Evolutionary conservation across 2,113 vertebrate species (phyloP).

Genomic region (Lasiurus cinereus): DNA sequence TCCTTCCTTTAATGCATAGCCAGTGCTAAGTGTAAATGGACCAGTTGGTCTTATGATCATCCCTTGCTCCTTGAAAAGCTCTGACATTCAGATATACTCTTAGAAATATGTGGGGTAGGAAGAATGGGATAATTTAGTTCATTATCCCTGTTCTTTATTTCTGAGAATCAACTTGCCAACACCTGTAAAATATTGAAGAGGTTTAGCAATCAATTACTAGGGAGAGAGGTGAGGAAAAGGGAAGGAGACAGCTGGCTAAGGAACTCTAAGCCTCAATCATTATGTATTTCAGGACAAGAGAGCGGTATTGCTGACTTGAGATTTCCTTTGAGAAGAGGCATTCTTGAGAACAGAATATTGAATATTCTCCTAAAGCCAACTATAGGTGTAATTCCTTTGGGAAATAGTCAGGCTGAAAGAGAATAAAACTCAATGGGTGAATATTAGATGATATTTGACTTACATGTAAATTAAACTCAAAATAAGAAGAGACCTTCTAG

Average conservation of each 20-base stretch:
- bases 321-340: slow-evolving; percentile 58
- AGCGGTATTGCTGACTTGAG: slow-evolving; percentile 25
- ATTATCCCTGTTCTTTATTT: slow-evolving; percentile 69
- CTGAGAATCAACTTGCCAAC: slow-evolving; percentile 71
- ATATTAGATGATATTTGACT: slow-evolving; percentile 46
- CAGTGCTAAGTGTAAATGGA: slow-evolving; percentile 64
- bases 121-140: not conserved
- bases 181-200: slow-evolving; percentile 60
- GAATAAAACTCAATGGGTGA: slow-evolving; percentile 36
- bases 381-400: slow-evolving; percentile 25
- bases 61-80: slow-evolving; percentile 76
- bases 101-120: slow-evolving; percentile 62
- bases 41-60: slow-evolving; percentile 72
- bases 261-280: slow-evolving; percentile 71
- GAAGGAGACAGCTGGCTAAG: slow-evolving; percentile 50
- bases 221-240: not conserved
- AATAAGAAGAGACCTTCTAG: not conserved
- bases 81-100: slow-evolving; percentile 62
- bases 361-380: slow-evolving; percentile 43
- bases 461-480: not conserved
- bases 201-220: slow-evolving; percentile 62
- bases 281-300: slow-evolving; percentile 27
- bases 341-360: not conserved
- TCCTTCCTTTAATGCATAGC: slow-evolving; percentile 61
- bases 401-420: not conserved